These are phyloP conservation scores for Amniataba percoides DNA, from an alignment of 2,797 vertebrate genomes.

Conservation along the genomic window DNA sequence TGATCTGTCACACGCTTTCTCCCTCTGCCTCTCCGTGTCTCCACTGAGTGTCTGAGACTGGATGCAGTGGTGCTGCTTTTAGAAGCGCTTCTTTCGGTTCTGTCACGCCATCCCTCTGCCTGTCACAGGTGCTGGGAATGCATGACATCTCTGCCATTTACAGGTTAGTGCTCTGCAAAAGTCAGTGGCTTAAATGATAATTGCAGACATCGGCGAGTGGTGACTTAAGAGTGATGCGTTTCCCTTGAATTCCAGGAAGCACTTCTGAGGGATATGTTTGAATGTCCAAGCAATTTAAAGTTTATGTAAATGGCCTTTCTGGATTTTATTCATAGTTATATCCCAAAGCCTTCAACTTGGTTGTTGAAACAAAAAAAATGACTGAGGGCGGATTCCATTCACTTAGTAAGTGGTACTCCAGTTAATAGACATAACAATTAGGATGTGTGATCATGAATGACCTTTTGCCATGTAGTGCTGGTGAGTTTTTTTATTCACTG, in stretches of 20 bases:
- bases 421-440: constrained; percentile 17
- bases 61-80: constrained; percentile 16
- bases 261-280: neutral
- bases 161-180: constrained; percentile 43
- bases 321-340: neutral
- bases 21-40: constrained; percentile 7
- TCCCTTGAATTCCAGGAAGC: constrained; percentile 10
- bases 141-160: constrained; percentile 42
- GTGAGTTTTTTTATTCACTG: constrained; percentile 21
- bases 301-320: neutral
- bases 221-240: constrained; percentile 35
- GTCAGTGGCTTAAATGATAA: constrained; percentile 35
- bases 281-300: neutral
- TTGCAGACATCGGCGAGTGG: constrained; percentile 14
- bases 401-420: neutral
- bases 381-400: neutral
- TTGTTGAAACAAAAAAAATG: neutral
- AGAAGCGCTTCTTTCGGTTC: constrained; percentile 23
- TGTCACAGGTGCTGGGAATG: constrained; percentile 35
- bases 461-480: constrained; percentile 21
- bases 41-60: constrained; percentile 26
- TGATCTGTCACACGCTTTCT: constrained; percentile 33
- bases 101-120: constrained; percentile 23
- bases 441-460: constrained; percentile 6
- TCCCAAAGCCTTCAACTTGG: neutral